phyloP scores from a whole-genome alignment of 2,797 vertebrate species.

The Rhinophrynus dorsalis region DNA sequence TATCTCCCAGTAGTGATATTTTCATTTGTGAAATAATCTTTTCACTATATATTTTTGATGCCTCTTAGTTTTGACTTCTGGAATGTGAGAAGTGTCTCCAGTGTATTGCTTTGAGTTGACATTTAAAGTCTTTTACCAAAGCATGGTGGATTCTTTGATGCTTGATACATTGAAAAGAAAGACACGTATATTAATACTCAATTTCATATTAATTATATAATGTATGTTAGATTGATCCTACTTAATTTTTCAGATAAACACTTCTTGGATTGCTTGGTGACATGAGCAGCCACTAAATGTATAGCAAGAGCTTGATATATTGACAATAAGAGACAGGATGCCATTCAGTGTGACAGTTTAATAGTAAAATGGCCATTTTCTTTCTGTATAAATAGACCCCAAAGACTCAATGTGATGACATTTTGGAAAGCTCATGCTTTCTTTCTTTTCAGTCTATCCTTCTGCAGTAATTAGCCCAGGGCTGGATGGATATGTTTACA shows the following conservation, averaged over 20 bases:
- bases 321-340: neutral
- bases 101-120: too few relatives aligned
- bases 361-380: constrained; percentile 17
- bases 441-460: constrained; percentile 2
- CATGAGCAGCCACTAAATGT: constrained; percentile 7
- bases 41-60: too few relatives aligned
- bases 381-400: constrained; percentile 4
- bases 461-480: constrained; percentile 12
- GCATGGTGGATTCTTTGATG: too few relatives aligned
- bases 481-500: constrained; percentile 30
- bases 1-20: too few relatives aligned
- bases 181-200: neutral
- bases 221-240: neutral
- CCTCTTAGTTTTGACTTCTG: too few relatives aligned
- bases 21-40: too few relatives aligned
- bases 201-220: neutral
- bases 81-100: too few relatives aligned
- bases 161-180: constrained; percentile 14
- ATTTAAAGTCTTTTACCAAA: too few relatives aligned
- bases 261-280: constrained; percentile 5
- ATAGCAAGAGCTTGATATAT: constrained; percentile 5
- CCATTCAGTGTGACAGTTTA: constrained; percentile 3
- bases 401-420: constrained; percentile 8
- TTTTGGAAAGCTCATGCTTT: neutral
- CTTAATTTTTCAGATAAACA: constrained; percentile 16